Evolutionary conservation across 2,888 invertebrate genomes (phyloP), one percentile per base, ranked within the genome.

Genomic region (Hypolimnas misippus): DNA sequence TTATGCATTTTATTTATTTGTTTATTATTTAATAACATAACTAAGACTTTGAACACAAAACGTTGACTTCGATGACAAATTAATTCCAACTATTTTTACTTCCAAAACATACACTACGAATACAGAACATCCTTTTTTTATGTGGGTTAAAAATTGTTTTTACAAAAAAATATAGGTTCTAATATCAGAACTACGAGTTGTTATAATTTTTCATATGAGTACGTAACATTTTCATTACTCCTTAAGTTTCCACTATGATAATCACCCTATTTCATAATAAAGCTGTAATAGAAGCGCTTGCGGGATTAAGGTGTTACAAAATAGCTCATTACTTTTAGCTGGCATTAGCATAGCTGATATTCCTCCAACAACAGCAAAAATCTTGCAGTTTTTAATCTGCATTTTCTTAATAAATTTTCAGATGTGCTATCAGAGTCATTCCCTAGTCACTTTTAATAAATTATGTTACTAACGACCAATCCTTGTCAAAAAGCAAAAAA

Each of bases 291-390:
- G 35, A n/a, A 38, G 35, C 35, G 19, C 19, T n/a, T 46, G 19
- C 44, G 17, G 17, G 12, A 19, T 6, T 46, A 46, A n/a, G 21
- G 5, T n/a, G 21, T 46, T 46, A 46, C 21, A 46, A 21, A 46
- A 12, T 21, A 46, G n/a, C 44, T 46, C 44, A 46, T 46, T 46
- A 46, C 17, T 46, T 8, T n/a, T 3, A 21, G 19, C 17, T 21
- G 12, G 21, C 12, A 21, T 19, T 46, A 46, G 12, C 0, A 46
- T 46, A 5, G 21, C 12, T 12, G 21, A 46, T 21, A 46, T 46
- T 46, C 19, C 3, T n/a, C n/a, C 0, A n/a, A n/a, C 1, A 38
- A 38, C 35, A n/a, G n/a, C n/a, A 3, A n/a, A 12, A 38, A 38
- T 1, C 1, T 38, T n/a, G 35, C 12, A 38, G 35, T 38, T 3